phyloP scores from a whole-genome alignment of 2,888 invertebrate genomes.

The Nephrotoma guestfalica region DNA sequence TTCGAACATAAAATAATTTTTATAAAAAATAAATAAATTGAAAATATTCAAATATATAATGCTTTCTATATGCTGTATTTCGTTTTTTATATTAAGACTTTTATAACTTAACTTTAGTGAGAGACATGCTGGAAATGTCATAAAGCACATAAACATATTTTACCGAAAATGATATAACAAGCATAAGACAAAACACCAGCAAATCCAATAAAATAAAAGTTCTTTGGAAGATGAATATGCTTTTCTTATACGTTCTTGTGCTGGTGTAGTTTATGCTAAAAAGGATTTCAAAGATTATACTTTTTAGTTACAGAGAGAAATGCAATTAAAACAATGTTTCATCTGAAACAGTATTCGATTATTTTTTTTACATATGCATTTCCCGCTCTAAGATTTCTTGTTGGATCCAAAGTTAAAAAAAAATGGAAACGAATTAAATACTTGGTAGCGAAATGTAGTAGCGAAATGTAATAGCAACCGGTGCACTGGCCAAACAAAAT shows the following conservation, averaged over 20 bases:
- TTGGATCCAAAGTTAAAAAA: no score
- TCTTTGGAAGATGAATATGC: neutral
- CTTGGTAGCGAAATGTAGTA: no score
- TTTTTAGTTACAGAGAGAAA: neutral
- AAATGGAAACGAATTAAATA: no score
- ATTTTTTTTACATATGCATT: no score
- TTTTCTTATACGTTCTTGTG: neutral
- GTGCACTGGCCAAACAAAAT: no score
- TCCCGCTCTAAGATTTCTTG: no score
- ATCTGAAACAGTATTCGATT: no score
- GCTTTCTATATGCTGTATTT: neutral
- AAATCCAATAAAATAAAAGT: neutral
- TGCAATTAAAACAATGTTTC: neutral
- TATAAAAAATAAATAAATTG: neutral
- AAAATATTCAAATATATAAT: neutral
- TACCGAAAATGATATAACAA: neutral
- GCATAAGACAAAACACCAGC: neutral
- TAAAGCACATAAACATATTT: neutral
- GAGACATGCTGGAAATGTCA: neutral
- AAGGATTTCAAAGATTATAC: neutral
- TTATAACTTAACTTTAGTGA: neutral
- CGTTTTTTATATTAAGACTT: neutral
- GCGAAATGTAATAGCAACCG: no score
- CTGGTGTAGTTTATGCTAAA: neutral
- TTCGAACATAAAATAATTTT: neutral